Base-by-base conservation (phyloP, 64 coral and sea anemone genomes). In the Pocillopora damicornis region DNA sequence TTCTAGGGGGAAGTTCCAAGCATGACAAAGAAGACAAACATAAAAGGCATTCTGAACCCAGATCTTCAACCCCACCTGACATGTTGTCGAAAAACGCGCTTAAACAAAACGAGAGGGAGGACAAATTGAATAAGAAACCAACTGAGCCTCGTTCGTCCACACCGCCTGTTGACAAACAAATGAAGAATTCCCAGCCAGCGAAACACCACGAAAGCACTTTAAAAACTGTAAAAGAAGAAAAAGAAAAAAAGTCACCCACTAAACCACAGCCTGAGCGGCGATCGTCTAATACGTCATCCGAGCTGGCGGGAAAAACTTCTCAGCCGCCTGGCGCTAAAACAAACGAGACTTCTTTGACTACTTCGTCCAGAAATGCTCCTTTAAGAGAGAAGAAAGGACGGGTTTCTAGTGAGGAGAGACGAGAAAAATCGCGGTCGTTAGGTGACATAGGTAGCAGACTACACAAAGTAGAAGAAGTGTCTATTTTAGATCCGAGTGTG, bases 11-110 rank as follows among this genome's bases (percentile, higher is more conserved):
- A 30, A 20, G 81, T 26, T 85, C 64, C 12, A 85, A 85, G 58
- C 81, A 85, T n/a, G 81, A 85, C 68, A 85, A 85, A 23, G 81
- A 85, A 51, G 81, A 85, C 37, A 85, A 72, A 25, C 81, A 51
- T 30, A 85, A 85, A 72, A 85, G 68, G 65, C 38, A 85, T n/a
- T 10, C 81, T 15, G 65, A 85, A 58, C 81, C 45, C 15, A 37
- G 64, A 85, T 9, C 37, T 26, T 66, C 22, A 13, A 51, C 18
- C 20, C 64, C 20, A 15, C 11, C 10, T 10, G 81, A 85, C 56
- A 20, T 37, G 81, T 25, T 42, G 35, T 17, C 62, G 63, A 62
- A 45, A 83, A 61, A 37, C 63, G 35, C 59, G 4, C 61, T 37
- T 13, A 85, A 72, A n/a, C 63, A 85, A 16, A 65, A 85, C 0